phyloP scores from a whole-genome alignment of 2,797 vertebrate species.

The Lophura swinhoii region DNA sequence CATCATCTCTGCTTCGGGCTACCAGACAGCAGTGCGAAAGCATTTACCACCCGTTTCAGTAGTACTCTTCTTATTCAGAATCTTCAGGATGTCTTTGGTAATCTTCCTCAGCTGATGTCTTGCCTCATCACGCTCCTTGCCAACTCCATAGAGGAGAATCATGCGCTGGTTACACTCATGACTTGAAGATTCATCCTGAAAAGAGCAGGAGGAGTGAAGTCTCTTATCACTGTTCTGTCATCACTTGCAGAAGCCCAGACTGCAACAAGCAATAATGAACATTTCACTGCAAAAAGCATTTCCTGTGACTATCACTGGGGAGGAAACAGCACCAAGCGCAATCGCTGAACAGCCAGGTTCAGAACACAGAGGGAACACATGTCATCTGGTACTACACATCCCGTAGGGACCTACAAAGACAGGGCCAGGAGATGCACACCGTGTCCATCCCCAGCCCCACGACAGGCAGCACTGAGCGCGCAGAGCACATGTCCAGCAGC shows the following conservation, averaged over 20 bases:
- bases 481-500: background rate
- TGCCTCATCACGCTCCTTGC: conserved; percentile 74
- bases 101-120: conserved; percentile 80
- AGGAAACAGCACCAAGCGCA: background rate
- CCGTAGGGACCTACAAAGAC: fast-evolving
- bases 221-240: background rate
- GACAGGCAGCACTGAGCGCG: background rate
- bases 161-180: conserved; percentile 79
- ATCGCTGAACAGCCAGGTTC: no score
- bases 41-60: conserved; percentile 70
- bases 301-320: background rate
- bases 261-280: background rate
- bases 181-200: conserved; percentile 79
- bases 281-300: fast-evolving
- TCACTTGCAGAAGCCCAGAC: background rate
- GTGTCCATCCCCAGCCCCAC: background rate
- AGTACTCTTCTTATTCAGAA: conserved; percentile 79
- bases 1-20: fast-evolving
- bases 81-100: conserved; percentile 80
- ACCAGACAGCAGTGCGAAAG: background rate
- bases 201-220: conserved; percentile 13
- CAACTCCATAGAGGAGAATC: conserved; percentile 78
- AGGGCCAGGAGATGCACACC: fast-evolving
- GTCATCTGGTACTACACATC: background rate
- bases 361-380: background rate